Base-by-base conservation (phyloP, 2,113 vertebrate species). In the Mixornis gularis region DNA sequence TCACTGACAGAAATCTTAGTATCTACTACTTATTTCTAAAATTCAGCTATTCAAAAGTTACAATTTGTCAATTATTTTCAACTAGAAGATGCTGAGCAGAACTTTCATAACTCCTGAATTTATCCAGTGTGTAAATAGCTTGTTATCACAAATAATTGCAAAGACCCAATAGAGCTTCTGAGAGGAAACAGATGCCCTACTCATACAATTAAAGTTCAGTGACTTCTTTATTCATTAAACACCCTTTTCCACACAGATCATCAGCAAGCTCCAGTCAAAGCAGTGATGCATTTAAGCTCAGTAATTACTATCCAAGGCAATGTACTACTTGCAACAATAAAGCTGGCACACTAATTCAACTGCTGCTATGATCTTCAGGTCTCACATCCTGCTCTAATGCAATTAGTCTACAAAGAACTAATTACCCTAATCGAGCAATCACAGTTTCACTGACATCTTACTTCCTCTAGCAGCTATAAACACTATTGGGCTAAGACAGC, bases 391-490 rank as follows among this genome's bases (percentile, higher is more conserved):
- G 97, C 94, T 96, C 97, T 97, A 97, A 97, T 93, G 95, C 97
- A 98, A 98, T 98, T 96, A 98, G 96, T 95, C 97, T 85, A 96
- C 96, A 96, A 97, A 97, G 97, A 97, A 96, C 97, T 98, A 98
- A 98, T 97, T 97, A 97, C 96, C 98, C 97, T 97, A 97, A 97
- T 98, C 96, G 93, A 96, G 92, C 91, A 96, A 94, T 96, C 97
- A 97, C 97, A 96, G 98, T 89, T 97, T 98, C 97, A 97, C 97
- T 97, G 97, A 98, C 97, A 96, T 97, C 98, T 96, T 64, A 97
- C 97, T 98, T 98, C 98, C 98, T 98, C 95, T 91, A 89, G 89
- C 73, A 94, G 98, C 95, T 95, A 97, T 98, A 98, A 99, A 98
- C 97, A 97, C 96, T 96, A 96, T 7, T 38, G 95, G 90, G 97